These are phyloP conservation scores for Ochotona princeps DNA, from an alignment of 2,113 vertebrate genomes.

Conservation along the genomic window DNA sequence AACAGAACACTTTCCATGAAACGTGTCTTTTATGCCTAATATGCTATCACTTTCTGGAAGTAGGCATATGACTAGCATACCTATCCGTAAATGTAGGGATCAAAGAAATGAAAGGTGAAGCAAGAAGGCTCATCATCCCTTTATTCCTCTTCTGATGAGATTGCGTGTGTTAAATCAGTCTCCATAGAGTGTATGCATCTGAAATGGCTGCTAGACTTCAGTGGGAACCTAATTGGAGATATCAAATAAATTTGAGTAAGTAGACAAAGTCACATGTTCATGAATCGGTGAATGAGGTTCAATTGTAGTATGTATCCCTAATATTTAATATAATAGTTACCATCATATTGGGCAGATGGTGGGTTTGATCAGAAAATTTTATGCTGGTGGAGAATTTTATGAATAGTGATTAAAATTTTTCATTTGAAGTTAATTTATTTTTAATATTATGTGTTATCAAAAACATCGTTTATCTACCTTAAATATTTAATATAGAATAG, in stretches of 20 bases:
- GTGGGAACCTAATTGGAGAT: background rate
- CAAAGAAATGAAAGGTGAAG: background rate
- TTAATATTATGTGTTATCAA: background rate
- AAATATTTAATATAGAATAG: background rate
- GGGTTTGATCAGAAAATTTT: background rate
- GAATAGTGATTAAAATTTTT: background rate
- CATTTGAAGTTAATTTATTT: background rate
- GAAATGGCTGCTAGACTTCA: background rate
- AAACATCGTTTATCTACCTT: background rate
- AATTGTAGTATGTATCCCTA: background rate
- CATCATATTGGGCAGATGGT: background rate
- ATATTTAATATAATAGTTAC: background rate
- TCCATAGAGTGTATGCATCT: background rate
- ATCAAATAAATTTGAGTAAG: background rate
- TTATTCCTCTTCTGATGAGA: background rate
- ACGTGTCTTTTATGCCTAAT: constrained; percentile 76
- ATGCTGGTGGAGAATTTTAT: background rate
- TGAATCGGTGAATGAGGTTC: background rate
- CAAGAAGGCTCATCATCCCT: accelerated
- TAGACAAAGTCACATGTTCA: background rate
- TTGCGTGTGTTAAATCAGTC: accelerated
- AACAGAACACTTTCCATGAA: constrained; percentile 81
- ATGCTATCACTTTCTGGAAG: constrained; percentile 80
- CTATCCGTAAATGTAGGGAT: constrained; percentile 18
- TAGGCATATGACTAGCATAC: constrained; percentile 28